These are phyloP conservation scores for Dynastes tityus DNA, from an alignment of 2,888 invertebrate species.

Conservation along the genomic window DNA sequence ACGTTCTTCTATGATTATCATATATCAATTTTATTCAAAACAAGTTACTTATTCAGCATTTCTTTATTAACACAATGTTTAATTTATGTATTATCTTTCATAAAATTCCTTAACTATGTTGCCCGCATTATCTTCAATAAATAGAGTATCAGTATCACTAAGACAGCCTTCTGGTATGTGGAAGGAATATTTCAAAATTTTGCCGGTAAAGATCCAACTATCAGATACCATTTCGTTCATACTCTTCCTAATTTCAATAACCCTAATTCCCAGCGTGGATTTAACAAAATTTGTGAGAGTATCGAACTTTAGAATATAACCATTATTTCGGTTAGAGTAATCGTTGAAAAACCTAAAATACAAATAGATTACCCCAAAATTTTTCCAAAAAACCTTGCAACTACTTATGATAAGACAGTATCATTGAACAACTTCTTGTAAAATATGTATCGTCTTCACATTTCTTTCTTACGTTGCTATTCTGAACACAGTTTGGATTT, in stretches of 20 bases:
- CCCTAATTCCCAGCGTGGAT: slow-evolving; percentile 77
- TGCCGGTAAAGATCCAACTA: slow-evolving; percentile 77
- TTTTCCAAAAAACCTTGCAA: slow-evolving; percentile 11
- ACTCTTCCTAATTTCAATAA: slow-evolving; percentile 78
- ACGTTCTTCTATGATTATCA: too few species aligned
- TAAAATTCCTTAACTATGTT: slow-evolving; percentile 77
- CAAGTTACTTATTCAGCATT: background rate
- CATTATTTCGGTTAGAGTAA: slow-evolving; percentile 53
- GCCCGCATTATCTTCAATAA: slow-evolving; percentile 80
- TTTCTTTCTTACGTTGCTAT: slow-evolving; percentile 53
- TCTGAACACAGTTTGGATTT: slow-evolving; percentile 43
- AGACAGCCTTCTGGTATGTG: slow-evolving; percentile 74
- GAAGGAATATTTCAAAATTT: slow-evolving; percentile 75
- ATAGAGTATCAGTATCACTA: slow-evolving; percentile 70
- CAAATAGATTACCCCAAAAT: slow-evolving; percentile 52
- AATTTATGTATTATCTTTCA: background rate
- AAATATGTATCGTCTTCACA: slow-evolving; percentile 74
- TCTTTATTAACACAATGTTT: background rate
- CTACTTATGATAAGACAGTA: slow-evolving; percentile 78
- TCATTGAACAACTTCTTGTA: slow-evolving; percentile 78
- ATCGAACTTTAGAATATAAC: slow-evolving; percentile 64
- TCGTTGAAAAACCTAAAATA: slow-evolving; percentile 72
- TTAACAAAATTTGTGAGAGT: slow-evolving; percentile 70
- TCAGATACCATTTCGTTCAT: slow-evolving; percentile 76
- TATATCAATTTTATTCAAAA: too few species aligned